Conservation (phyloP, 2,797 vertebrate species). For the Artibeus lituratus region DNA sequence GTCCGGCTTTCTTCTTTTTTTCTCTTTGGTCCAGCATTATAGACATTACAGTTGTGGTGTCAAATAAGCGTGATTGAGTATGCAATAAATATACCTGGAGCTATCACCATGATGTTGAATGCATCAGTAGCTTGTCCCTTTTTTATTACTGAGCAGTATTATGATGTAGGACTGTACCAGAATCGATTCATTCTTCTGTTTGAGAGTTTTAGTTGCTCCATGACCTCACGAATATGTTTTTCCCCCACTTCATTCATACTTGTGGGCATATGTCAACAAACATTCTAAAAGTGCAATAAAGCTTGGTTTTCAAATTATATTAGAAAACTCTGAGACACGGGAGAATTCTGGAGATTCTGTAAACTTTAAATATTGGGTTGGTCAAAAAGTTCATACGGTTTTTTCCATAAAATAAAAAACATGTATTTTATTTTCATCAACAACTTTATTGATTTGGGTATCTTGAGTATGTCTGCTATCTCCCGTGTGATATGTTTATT, state of each 20-base stretch:
- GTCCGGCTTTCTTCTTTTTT: background rate
- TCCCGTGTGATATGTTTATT: background rate
- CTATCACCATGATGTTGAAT: background rate
- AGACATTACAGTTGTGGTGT: background rate
- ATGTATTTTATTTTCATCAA: background rate
- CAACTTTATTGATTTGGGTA: background rate
- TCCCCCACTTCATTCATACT: background rate
- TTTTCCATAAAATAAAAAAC: background rate
- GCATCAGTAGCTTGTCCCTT: background rate
- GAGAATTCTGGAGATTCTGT: background rate
- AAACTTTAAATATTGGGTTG: background rate
- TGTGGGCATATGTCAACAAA: background rate
- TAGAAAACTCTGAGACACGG: background rate
- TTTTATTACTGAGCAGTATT: background rate
- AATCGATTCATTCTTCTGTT: background rate
- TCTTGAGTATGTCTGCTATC: background rate
- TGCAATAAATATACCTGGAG: slow-evolving; percentile 16
- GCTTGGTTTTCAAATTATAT: background rate
- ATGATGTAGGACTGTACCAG: background rate
- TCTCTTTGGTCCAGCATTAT: background rate
- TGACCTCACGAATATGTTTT: background rate
- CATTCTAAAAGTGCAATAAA: background rate
- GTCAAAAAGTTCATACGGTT: background rate
- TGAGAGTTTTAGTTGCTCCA: background rate
- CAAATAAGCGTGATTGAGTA: background rate